Base-by-base conservation (phyloP, 1,140 invertebrate genomes). In the Drosophila neocordata region DNA sequence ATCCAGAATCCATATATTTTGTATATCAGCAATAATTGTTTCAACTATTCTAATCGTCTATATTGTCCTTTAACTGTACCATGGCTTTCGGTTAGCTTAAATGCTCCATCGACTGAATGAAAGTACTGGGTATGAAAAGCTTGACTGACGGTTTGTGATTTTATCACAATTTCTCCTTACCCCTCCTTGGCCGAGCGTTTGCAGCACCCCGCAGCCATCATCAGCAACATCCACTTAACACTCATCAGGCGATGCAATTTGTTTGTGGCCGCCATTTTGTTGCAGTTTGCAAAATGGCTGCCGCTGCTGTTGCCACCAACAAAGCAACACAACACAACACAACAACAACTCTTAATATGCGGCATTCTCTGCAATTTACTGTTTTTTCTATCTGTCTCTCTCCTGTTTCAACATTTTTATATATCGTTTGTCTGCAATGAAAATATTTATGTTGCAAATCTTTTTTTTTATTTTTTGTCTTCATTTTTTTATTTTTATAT, bases 371-470 rank as follows among this genome's bases (percentile, higher is more conserved):
- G 41, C 41, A 48, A 48, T 48, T 48, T 48, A 48, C 41, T 15
- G 38, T 15, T 7, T 62, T 75, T 34, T 44, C 15, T 20, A 34
- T 4, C 4, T 4, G 1, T 24, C 4, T 4, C 24, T 24, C 24
- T 24, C 4, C 4, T 31, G 6, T 31, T 31, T 31, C 6, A 59
- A 56, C 58, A 52, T 53, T 81, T 75, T 81, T 80, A 48, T 76
- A 77, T 70, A 81, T 75, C 81, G 71, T 76, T 82, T 78, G 63
- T 65, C 60, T 74, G 77, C 44, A 69, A 69, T 75, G 62, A 82
- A 88, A 87, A 87, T 88, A 88, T 87, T 87, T 87, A 82, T 87
- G 78, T 85, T 87, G 75, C 65, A 88, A 78, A 87, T 82, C 75
- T 74, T 85, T 48, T 48, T 48, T n/a, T n/a, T n/a, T 44, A 15